These are phyloP conservation scores for Dinocampus coccinellae DNA, from an alignment of 2,888 invertebrate genomes.

Conservation along the genomic window DNA sequence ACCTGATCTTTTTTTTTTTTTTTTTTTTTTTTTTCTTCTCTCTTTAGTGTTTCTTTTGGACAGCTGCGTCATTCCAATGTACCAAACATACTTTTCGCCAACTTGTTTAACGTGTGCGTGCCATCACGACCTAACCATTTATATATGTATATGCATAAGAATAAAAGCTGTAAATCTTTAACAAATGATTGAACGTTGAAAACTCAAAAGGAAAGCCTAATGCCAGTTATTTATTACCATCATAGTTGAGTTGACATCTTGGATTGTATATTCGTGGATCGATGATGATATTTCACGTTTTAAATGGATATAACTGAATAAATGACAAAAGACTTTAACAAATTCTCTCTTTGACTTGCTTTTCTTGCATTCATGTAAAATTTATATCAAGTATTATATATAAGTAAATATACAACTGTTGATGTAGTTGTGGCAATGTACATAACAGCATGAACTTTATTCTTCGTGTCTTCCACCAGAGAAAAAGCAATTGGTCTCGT, in stretches of 20 bases:
- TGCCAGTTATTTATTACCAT: conserved; percentile 24
- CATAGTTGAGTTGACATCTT: conserved; percentile 19
- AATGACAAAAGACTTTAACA: conserved; percentile 9
- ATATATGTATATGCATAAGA: background rate
- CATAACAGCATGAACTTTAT: conserved; percentile 14
- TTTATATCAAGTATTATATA: conserved; percentile 4
- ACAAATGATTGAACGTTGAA: conserved; percentile 19
- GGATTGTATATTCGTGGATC: conserved; percentile 10
- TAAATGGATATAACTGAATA: conserved; percentile 3
- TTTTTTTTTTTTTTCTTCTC: too few species aligned
- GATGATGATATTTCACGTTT: conserved; percentile 12
- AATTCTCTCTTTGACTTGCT: conserved; percentile 6
- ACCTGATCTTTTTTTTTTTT: conserved; percentile 29
- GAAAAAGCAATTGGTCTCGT: conserved; percentile 54
- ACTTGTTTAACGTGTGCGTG: background rate
- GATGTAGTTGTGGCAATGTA: background rate
- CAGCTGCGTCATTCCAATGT: background rate
- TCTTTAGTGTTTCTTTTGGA: too few species aligned
- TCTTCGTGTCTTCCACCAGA: conserved; percentile 22
- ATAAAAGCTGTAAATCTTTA: conserved; percentile 25
- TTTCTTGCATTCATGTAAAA: background rate
- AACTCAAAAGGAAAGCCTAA: conserved; percentile 14
- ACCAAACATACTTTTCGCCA: background rate
- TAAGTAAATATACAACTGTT: background rate
- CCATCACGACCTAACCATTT: background rate